A percentile compares a stretch with the other conserved stretches of the same genome.
Conservation (phyloP, 2,113 vertebrate species). For the Thermophis baileyi region DNA sequence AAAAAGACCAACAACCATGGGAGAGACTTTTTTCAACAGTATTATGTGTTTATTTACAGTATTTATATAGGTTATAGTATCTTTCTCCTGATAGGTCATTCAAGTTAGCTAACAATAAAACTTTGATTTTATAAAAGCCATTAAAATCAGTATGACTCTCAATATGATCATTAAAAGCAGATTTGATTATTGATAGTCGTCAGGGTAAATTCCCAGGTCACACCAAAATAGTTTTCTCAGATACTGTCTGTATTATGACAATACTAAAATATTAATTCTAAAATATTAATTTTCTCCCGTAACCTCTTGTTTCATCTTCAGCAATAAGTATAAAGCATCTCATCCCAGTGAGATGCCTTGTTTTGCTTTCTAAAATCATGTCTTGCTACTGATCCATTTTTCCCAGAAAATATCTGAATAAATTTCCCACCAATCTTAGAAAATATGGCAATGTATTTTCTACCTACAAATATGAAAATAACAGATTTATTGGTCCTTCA, state of each 20-base stretch:
- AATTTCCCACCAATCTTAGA: background rate
- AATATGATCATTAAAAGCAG: background rate
- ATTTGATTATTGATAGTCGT: background rate
- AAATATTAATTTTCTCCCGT: too few species aligned
- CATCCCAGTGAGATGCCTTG: background rate
- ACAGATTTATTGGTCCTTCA: background rate
- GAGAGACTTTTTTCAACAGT: background rate
- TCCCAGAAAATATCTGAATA: background rate
- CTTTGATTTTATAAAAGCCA: background rate
- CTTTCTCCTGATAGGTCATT: background rate
- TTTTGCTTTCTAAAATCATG: background rate
- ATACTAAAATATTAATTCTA: background rate
- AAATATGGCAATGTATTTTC: background rate
- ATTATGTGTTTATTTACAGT: background rate
- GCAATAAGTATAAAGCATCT: background rate
- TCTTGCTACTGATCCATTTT: background rate
- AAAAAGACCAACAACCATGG: background rate
- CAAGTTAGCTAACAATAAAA: background rate
- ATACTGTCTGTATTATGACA: background rate
- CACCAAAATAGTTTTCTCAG: background rate
- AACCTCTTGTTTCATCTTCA: background rate
- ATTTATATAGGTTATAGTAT: background rate
- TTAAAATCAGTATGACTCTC: background rate
- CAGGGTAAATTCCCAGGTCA: background rate
- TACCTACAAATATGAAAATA: background rate